Base-by-base conservation (phyloP, 1,140 invertebrate species). In the Brachionus rotundiformis region DNA sequence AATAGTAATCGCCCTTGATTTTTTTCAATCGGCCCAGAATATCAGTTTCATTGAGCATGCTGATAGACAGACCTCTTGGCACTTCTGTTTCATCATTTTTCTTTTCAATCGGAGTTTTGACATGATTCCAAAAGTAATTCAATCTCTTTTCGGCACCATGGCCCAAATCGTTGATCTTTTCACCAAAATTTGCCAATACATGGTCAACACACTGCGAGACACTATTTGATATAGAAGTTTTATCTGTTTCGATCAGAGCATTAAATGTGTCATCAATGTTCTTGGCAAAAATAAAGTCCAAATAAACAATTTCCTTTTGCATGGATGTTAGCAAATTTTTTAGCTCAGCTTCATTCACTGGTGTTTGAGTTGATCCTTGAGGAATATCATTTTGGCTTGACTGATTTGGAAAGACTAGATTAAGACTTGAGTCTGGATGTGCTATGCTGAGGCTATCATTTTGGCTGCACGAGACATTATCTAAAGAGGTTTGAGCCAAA, bases 11-110 rank as follows among this genome's bases (percentile, higher is more conserved):
- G 13, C 19, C 76, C 54, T 79, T 79, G 19, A 39, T 25, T 63
- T 79, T 79, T 23, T 79, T 79, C 76, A 79, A 36, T 2, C 76
- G 76, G 23, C 44, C 76, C 11, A n/a, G 25, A 33, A 59, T 47
- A 29, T 31, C 19, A 8, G 11, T 59, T 25, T 59, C 54, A 10
- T 79, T 79, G 1, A 79, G 31, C 7, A 79, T 7, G 25, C 29
- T 79, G 8, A 79, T 79, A 16, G 47, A 59, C 1, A 79, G 36
- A 23, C 25, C 16, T 29, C 13, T 31, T 2, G 75, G n/a, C 41
- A 11, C n/a, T 19, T 16, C 27, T 23, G 8, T 79, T 36, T 29
- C 31, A 59, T 36, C 44, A 39, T 36, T 25, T 23, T 19, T 44
- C 41, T 23, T 73, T 73, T 73, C 68, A 1, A 79, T 19, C 3